Conservation (phyloP, 2,113 vertebrate species). For the Sus scrofa region DNA sequence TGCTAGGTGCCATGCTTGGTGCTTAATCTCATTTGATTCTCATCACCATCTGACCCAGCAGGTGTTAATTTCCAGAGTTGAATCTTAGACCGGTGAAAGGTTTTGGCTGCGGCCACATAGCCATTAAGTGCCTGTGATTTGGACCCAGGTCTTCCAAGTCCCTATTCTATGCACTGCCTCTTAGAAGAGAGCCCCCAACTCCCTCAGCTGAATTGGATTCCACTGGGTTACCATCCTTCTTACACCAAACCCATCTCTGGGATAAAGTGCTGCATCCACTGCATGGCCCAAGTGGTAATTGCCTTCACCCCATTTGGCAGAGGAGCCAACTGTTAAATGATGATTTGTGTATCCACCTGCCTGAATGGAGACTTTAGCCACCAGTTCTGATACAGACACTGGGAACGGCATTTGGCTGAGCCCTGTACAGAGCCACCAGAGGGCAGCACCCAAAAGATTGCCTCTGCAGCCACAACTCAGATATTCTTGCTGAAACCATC, state of each 20-base stretch:
- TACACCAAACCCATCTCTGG: neutral
- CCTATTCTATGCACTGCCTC: neutral
- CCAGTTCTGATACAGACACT: neutral
- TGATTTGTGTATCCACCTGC: no score
- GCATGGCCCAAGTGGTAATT: neutral
- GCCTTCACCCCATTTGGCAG: neutral
- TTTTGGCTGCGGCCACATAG: neutral
- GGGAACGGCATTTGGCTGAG: neutral
- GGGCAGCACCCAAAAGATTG: neutral
- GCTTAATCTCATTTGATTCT: neutral
- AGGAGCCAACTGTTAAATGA: neutral
- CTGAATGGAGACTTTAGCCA: neutral
- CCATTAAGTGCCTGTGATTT: neutral
- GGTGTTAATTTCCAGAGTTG: neutral
- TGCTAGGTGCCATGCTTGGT: neutral
- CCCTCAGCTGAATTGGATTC: neutral
- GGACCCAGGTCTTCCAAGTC: neutral
- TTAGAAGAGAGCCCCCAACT: neutral
- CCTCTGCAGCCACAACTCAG: no score
- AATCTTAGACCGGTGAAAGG: neutral
- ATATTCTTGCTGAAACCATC: neutral
- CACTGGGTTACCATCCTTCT: neutral
- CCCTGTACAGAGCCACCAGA: neutral
- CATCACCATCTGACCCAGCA: neutral
- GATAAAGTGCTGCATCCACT: no score